These are phyloP conservation scores for Drosophila ohnishii DNA, from an alignment of 1,140 invertebrate genomes.

Conservation along the genomic window DNA sequence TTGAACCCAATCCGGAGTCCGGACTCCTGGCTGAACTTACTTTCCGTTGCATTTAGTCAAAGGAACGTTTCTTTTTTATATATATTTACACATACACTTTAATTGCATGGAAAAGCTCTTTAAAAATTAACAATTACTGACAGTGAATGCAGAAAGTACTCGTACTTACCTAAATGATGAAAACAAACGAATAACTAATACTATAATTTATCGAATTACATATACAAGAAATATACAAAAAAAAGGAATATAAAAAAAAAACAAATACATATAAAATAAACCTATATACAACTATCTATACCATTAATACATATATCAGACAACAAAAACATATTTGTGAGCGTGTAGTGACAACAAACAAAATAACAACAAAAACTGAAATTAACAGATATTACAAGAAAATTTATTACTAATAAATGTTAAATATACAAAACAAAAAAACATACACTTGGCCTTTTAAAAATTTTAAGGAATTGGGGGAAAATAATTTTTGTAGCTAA, in stretches of 20 bases:
- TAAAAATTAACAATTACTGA: conserved; percentile 12
- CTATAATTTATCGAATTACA: conserved; percentile 49
- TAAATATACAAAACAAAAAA: conserved; percentile 57
- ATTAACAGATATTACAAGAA: conserved; percentile 62
- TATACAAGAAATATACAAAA: conserved; percentile 34
- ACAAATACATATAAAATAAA: conserved; percentile 37
- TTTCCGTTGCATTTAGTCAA: conserved; percentile 52
- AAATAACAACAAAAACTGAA: conserved; percentile 46
- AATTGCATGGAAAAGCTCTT: conserved; percentile 24
- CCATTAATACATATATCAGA: conserved; percentile 53
- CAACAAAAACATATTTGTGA: conserved; percentile 71
- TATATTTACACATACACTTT: conserved; percentile 38
- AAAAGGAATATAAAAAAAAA: neutral
- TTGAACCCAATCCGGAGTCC: neutral
- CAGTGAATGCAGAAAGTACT: conserved; percentile 15
- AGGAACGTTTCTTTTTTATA: conserved; percentile 47
- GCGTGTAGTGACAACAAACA: conserved; percentile 52
- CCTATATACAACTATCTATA: conserved; percentile 49
- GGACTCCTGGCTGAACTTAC: conserved; percentile 12
- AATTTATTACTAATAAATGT: conserved; percentile 75
- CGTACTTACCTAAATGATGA: conserved; percentile 29
- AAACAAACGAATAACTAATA: conserved; percentile 36
- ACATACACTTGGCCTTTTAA: neutral
- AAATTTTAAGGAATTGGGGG: neutral
- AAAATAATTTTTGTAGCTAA: neutral